Conservation (phyloP, 1,140 invertebrate species). For the Heterodera schachtii region DNA sequence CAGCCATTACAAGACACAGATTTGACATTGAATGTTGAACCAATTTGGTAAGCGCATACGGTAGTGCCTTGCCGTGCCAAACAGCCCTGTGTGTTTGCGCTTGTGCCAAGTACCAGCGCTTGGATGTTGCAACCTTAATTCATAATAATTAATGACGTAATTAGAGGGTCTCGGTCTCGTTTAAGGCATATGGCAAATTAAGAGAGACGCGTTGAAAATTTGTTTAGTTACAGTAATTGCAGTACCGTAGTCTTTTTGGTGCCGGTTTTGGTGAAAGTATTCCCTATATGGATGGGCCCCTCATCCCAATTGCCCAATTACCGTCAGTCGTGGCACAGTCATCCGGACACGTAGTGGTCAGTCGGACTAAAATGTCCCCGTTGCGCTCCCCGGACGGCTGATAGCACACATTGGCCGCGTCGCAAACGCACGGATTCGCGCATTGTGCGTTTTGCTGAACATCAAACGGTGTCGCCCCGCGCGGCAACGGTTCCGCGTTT, state of each 20-base stretch:
- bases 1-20: not conserved
- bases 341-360: not conserved
- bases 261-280: not conserved
- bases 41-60: not conserved
- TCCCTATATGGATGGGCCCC: not conserved
- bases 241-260: not conserved
- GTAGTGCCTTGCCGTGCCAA: not conserved
- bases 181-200: not conserved
- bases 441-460: constrained; percentile 4
- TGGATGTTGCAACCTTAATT: not conserved
- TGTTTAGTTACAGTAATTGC: too few relatives aligned
- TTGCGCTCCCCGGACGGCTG: not conserved
- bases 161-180: not conserved
- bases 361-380: not conserved
- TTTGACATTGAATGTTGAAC: not conserved
- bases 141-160: not conserved
- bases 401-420: not conserved
- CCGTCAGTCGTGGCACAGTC: not conserved
- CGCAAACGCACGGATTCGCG: constrained; percentile 6
- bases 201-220: too few relatives aligned
- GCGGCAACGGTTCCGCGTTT: not conserved
- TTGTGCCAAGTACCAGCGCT: not conserved
- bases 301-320: not conserved
- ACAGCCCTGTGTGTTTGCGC: not conserved
- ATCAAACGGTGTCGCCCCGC: not conserved